Evolutionary conservation across 1,140 invertebrate genomes (phyloP).

Genomic region (Helicoverpa zea): DNA sequence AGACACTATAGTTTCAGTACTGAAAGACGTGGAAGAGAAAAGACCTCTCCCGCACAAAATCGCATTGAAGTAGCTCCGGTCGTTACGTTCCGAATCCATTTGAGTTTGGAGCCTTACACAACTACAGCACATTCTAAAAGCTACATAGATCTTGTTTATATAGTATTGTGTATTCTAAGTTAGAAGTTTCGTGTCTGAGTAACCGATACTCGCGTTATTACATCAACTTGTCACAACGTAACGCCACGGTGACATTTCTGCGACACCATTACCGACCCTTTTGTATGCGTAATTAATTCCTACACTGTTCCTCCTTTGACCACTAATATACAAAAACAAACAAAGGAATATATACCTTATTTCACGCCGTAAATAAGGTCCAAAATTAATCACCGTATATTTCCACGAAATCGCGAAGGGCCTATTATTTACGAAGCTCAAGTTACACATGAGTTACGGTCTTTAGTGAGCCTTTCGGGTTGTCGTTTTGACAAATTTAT

Average conservation of each 20-base stretch:
- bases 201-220: conserved; percentile 13
- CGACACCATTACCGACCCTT: conserved; percentile 52
- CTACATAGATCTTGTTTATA: background rate
- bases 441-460: conserved; percentile 56
- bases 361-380: background rate
- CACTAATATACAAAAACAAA: conserved; percentile 22
- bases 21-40: no score
- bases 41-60: no score
- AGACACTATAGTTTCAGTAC: no score
- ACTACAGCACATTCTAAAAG: no score
- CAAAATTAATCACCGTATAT: conserved; percentile 2
- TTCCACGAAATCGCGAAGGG: background rate
- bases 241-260: conserved; percentile 46
- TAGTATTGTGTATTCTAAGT: background rate
- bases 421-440: conserved; percentile 49
- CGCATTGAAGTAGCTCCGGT: no score
- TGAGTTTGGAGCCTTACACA: no score
- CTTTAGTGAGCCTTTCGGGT: conserved; percentile 51
- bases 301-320: conserved; percentile 26
- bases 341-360: conserved; percentile 17
- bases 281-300: conserved; percentile 60
- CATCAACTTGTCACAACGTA: conserved; percentile 18
- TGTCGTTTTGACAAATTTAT: conserved; percentile 58
- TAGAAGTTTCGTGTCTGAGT: background rate
- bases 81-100: no score